Percentiles rank a stretch among this genome's conserved stretches.
phyloP scores from a whole-genome alignment of 2,797 vertebrate genomes.

The Rhodeus uyekii region DNA sequence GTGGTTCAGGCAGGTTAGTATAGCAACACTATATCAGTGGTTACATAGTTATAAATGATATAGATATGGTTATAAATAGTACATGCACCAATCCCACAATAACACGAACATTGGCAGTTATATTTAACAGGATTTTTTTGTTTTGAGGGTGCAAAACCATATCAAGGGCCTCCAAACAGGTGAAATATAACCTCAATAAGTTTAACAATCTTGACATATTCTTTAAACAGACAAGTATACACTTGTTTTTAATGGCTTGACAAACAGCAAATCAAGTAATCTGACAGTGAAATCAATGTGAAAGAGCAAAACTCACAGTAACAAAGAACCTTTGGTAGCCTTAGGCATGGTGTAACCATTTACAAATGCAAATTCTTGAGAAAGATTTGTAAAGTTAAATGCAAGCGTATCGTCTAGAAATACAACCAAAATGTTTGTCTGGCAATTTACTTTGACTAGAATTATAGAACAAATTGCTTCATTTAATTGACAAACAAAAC shows the following conservation, averaged over 20 bases:
- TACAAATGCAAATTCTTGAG: background rate
- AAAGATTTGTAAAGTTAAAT: background rate
- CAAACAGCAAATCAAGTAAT: constrained; percentile 5
- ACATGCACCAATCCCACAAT: background rate
- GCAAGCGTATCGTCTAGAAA: background rate
- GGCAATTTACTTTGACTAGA: background rate
- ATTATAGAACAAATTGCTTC: background rate
- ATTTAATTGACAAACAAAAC: background rate
- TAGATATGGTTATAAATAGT: too few relatives aligned
- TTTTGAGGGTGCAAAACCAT: background rate
- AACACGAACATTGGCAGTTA: too few relatives aligned
- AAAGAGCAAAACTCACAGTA: background rate
- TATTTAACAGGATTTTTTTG: background rate
- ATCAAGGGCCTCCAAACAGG: background rate
- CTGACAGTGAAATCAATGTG: constrained; percentile 6
- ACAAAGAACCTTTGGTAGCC: background rate
- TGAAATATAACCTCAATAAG: background rate
- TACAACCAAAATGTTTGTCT: background rate
- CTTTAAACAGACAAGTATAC: constrained; percentile 8
- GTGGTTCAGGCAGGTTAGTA: background rate
- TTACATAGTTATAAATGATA: too few relatives aligned
- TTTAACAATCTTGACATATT: background rate
- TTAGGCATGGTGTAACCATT: background rate
- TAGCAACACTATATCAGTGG: background rate
- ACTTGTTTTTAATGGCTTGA: background rate